Evolutionary conservation across 2,113 vertebrate species (phyloP), one percentile per base, ranked within the genome.

Genomic region (Glaucidium brasilianum): DNA sequence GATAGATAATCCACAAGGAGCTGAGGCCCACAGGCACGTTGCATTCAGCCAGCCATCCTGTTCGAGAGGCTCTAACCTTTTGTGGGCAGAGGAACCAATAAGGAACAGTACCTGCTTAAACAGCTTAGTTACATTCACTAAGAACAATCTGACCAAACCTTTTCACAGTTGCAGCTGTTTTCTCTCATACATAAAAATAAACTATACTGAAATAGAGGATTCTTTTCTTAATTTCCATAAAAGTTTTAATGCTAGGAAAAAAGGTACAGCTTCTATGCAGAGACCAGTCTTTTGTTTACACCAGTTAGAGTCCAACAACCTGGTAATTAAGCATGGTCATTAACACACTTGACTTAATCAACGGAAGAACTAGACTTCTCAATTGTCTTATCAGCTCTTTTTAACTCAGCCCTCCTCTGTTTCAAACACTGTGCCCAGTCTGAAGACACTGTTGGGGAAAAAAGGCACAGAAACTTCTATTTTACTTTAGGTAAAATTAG

Each of bases 291-390:
- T 83, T 30, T 52, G 19, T 84, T 86, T 94, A 86, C 12, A 68
- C 6, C 11, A 6, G 8, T 49, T 86, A 47, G 15, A 60, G 35
- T 71, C 73, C 56, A 91, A 78, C 71, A 88, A 67, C 18, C 15
- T 35, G 8, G 16, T 78, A 84, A 88, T 87, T 87, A 82, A 68
- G 15, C 2, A 2, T 22, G 30, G 75, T 94, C 66, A 64, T 91
- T 89, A 89, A 58, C 34, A 77, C 12, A 56, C 26, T 81, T 93
- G 30, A 85, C 92, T 94, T 87, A 81, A 77, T 72, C 66, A 81
- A 22, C 1, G 9, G 39, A 83, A 85, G 37, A 87, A 78, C 22
- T 16, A 84, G 35, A 66, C 12, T 66, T 72, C 34, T 83, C 12
- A 23, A 3, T 89, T 80, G 17, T 77, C 17, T 43, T 78, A 55